Base-by-base conservation (phyloP, 2,888 invertebrate species). In the Nematopogon swammerdamellus region DNA sequence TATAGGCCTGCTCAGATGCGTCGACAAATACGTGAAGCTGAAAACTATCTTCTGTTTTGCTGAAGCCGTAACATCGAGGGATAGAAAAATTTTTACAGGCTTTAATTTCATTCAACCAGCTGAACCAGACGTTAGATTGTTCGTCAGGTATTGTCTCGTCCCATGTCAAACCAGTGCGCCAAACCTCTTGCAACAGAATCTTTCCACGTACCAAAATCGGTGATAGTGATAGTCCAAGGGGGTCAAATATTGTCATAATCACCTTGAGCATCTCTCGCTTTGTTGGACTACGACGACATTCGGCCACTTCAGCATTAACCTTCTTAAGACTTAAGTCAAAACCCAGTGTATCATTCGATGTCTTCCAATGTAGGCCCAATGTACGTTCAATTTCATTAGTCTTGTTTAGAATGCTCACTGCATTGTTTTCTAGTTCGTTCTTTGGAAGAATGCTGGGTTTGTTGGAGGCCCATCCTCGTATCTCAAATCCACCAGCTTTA, bases 321-420 rank as follows among this genome's bases (percentile, higher is more conserved):
- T 59, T 58, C 29, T 53, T 51, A 0, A 44, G 8, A 3, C 11
- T 16, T 8, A 19, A 11, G 17, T 44, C 17, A n/a, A 44, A 44
- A 3, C 19, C 44, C 3, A 44, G 44, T 3, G 8, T 44, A 44
- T 44, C 44, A 3, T 6, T 17, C 5, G 18, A 19, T 5, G 44
- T 6, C 8, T 44, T 17, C 44, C 44, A 44, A 3, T 17, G 18
- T 44, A 44, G 14, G 5, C 44, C 44, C 16, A 44, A 17, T 14
- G 19, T 44, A 3, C 17, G 14, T n/a, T 44, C 44, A 11, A 44
- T 36, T 14, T 8, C 11, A 14, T 3, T 14, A 36, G 36, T 14
- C 8, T 36, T 14, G 11, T 36, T 8, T 3, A 14, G 8, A 3
- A 36, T 3, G 14, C n/a, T 36, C 11, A 36, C 36, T 3, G 8